Conservation (phyloP, 2,797 vertebrate species). For the Siniperca obscura region DNA sequence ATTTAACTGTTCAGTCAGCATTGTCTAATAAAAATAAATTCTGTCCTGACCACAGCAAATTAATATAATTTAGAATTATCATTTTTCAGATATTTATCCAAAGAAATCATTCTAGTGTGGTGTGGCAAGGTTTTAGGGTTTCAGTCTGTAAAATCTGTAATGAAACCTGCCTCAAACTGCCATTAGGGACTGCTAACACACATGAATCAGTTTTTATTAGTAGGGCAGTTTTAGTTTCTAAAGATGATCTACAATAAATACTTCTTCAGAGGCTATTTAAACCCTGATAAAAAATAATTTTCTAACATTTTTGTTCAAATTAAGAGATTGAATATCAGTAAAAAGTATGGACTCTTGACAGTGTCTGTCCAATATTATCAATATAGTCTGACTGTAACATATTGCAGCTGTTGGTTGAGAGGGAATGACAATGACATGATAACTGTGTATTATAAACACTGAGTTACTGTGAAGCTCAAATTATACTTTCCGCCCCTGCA, state of each 20-base stretch:
- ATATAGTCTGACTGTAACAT: background rate
- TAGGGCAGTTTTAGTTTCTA: background rate
- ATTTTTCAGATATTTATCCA: constrained; percentile 51
- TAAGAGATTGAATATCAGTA: background rate
- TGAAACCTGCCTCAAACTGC: constrained; percentile 14
- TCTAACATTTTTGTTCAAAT: background rate
- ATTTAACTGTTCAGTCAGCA: constrained; percentile 57
- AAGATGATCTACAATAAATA: background rate
- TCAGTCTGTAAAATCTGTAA: constrained; percentile 1
- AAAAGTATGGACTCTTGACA: background rate
- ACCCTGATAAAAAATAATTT: background rate
- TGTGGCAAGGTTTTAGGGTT: background rate
- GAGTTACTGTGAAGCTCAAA: too few species aligned
- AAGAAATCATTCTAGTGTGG: constrained; percentile 11
- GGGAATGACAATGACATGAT: background rate
- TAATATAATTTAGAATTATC: constrained; percentile 50
- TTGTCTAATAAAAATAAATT: constrained; percentile 55
- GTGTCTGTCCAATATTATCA: background rate
- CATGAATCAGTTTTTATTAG: constrained; percentile 11
- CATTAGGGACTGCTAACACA: background rate
- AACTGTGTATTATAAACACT: too few species aligned
- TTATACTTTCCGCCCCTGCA: too few species aligned
- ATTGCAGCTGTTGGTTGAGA: background rate
- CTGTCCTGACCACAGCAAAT: constrained; percentile 51
- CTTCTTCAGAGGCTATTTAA: background rate